A percentile compares a stretch with the other conserved stretches of the same genome.
These are phyloP conservation scores for Yponomeuta plumbellus DNA, from an alignment of 2,888 invertebrate genomes.

Conservation along the genomic window DNA sequence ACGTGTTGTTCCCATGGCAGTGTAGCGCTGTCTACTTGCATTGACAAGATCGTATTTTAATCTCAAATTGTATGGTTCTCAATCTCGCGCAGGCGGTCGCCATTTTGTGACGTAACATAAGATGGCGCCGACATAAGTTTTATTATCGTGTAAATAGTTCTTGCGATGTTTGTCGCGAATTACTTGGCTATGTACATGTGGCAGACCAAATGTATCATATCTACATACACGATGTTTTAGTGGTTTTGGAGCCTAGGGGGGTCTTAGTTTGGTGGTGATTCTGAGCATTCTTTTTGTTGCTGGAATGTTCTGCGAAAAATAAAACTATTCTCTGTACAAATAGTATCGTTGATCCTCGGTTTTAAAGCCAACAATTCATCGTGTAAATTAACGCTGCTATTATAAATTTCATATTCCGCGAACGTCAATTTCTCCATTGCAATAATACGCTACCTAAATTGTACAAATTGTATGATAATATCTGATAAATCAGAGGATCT, in stretches of 20 bases:
- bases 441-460: slow-evolving; percentile 30
- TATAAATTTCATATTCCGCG: background rate
- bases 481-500: slow-evolving; percentile 54
- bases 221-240: background rate
- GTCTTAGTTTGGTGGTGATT: too few relatives aligned
- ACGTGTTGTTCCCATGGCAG: too few relatives aligned
- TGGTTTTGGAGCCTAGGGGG: too few relatives aligned
- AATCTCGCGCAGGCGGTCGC: background rate
- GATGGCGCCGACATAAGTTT: background rate
- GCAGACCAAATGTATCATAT: background rate
- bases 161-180: background rate
- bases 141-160: background rate
- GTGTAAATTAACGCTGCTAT: background rate
- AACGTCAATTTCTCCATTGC: slow-evolving; percentile 1
- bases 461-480: slow-evolving; percentile 65
- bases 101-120: background rate
- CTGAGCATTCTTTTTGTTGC: too few relatives aligned
- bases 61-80: background rate
- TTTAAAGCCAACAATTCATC: too few relatives aligned
- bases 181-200: background rate
- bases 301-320: too few relatives aligned
- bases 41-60: background rate
- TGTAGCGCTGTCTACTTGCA: too few relatives aligned
- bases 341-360: too few relatives aligned
- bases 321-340: too few relatives aligned